Evolutionary conservation across 2,888 invertebrate genomes (phyloP).

Genomic region (Chrysopilus asiliformis): DNA sequence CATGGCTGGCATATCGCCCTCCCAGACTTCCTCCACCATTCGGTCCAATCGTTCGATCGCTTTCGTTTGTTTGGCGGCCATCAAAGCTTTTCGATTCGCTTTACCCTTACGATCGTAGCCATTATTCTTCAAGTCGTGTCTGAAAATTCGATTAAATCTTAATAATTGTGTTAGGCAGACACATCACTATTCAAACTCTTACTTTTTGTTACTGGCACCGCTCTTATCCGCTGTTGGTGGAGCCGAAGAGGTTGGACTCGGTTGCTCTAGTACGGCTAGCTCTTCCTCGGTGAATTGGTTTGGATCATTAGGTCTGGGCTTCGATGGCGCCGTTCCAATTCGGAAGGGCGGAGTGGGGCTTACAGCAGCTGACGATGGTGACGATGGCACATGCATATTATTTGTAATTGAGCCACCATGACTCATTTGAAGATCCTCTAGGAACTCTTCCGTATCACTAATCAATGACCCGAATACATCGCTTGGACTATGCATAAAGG

Average conservation of each 20-base stretch:
- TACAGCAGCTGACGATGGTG: conserved; percentile 32
- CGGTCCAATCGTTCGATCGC: conserved; percentile 35
- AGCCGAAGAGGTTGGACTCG: conserved; percentile 38
- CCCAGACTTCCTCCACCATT: conserved; percentile 35
- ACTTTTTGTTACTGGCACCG: neutral
- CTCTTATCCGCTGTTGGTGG: conserved; percentile 22
- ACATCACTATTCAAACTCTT: conserved; percentile 1
- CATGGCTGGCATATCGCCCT: conserved; percentile 28
- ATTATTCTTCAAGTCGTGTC: conserved; percentile 14
- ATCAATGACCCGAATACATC: conserved; percentile 46
- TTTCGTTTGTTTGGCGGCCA: conserved; percentile 33
- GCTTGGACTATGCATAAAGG: conserved; percentile 41
- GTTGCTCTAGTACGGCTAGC: conserved; percentile 28
- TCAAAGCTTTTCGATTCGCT: conserved; percentile 28
- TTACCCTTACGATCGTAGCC: too few species aligned
- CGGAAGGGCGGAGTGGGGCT: conserved; percentile 45
- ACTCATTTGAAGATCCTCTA: conserved; percentile 34
- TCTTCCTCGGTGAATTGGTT: conserved; percentile 34
- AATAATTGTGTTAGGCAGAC: too few species aligned
- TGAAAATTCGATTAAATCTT: conserved; percentile 2
- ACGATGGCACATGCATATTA: conserved; percentile 18
- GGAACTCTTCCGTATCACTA: conserved; percentile 42
- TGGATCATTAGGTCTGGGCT: conserved; percentile 27
- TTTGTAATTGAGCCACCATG: conserved; percentile 24
- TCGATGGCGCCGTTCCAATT: conserved; percentile 40